phyloP scores from a whole-genome alignment of 2,113 vertebrate species.

The Pampusana beccarii region DNA sequence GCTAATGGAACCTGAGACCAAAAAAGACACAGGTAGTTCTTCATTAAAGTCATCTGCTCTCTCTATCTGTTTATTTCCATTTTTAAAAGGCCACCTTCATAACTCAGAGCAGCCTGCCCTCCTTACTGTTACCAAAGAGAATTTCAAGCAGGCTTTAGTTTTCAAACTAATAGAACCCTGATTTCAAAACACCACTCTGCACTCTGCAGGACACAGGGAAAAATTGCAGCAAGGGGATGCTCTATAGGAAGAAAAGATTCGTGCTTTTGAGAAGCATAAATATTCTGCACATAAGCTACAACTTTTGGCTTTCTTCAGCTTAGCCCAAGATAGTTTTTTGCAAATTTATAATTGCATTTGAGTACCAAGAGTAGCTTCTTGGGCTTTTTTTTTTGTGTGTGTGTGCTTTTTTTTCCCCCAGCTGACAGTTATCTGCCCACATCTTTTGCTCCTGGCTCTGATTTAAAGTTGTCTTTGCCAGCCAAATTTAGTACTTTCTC shows the following conservation, averaged over 20 bases:
- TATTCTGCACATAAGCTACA: neutral
- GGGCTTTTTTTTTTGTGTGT: neutral
- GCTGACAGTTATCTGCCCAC: neutral
- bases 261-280: neutral
- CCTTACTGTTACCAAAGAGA: slow-evolving; percentile 9
- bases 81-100: slow-evolving; percentile 71
- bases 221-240: slow-evolving; percentile 27
- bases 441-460: slow-evolving; percentile 2
- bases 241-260: neutral
- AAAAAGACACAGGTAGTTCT: neutral
- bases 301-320: neutral
- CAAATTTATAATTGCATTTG: neutral
- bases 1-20: slow-evolving; percentile 24
- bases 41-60: slow-evolving; percentile 51
- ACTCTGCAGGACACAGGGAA: slow-evolving; percentile 51
- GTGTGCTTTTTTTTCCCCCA: neutral
- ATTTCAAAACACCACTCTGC: slow-evolving; percentile 67
- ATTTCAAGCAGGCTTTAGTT: slow-evolving; percentile 54
- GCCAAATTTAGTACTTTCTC: slow-evolving; percentile 12
- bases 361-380: neutral
- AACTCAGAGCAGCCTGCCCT: slow-evolving; percentile 47
- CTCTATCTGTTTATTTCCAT: slow-evolving; percentile 64
- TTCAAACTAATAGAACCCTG: neutral
- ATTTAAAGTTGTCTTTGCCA: slow-evolving; percentile 25
- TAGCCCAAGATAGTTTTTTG: neutral